phyloP scores from a whole-genome alignment of 37 sponge, comb jelly and placozoan genomes.

The Beroe ovata region DNA sequence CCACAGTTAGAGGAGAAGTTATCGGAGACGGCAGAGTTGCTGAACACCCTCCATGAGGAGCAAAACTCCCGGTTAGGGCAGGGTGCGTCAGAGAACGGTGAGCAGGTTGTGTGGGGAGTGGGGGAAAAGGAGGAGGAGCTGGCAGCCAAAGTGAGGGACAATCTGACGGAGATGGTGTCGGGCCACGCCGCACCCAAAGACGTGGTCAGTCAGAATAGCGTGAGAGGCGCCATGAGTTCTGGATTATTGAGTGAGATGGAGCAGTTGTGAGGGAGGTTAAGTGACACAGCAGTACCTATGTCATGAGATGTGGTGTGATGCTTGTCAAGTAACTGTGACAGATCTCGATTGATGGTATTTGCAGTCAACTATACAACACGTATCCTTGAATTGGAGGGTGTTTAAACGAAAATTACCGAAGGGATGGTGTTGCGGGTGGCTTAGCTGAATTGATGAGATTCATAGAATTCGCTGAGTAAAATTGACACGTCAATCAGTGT shows the following conservation, averaged over 20 bases:
- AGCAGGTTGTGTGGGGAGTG: not conserved
- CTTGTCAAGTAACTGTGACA: too few species aligned
- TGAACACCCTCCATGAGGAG: not conserved
- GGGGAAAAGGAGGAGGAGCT: not conserved
- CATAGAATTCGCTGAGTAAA: too few species aligned
- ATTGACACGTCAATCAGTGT: too few species aligned
- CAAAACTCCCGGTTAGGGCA: not conserved
- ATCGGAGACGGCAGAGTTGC: not conserved
- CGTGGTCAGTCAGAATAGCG: not conserved
- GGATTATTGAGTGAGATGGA: not conserved
- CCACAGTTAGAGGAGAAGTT: not conserved
- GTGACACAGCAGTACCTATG: too few species aligned
- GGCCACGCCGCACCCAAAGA: constrained; percentile 10
- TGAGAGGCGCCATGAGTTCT: constrained; percentile 17
- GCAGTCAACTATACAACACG: too few species aligned
- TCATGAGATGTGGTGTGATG: too few species aligned
- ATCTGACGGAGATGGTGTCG: constrained; percentile 42
- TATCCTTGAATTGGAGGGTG: too few species aligned
- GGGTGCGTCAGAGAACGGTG: too few species aligned
- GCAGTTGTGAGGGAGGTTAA: not conserved
- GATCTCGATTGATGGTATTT: too few species aligned
- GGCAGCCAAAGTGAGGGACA: constrained; percentile 21
- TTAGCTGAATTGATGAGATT: too few species aligned
- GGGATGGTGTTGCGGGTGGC: too few species aligned
- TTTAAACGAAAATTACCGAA: too few species aligned